These are phyloP conservation scores for Gymnocypris eckloni DNA, from an alignment of 2,797 vertebrate species.

Conservation along the genomic window DNA sequence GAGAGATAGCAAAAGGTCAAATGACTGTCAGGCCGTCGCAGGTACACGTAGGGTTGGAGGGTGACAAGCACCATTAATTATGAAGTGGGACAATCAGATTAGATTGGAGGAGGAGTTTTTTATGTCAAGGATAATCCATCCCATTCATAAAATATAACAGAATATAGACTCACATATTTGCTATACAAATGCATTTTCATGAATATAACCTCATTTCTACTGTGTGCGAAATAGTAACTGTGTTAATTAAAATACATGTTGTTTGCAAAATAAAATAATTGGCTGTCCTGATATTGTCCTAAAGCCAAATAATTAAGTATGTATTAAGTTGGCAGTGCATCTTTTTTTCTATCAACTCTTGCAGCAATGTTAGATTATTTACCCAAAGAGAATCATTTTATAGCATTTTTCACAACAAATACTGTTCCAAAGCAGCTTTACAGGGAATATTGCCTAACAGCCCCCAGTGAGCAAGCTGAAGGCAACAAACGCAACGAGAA, in stretches of 20 bases:
- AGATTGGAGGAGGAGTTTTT: not conserved
- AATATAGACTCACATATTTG: not conserved
- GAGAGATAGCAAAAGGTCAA: constrained; percentile 70
- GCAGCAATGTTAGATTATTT: not conserved
- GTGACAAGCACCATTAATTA: constrained; percentile 56
- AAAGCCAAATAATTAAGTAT: constrained; percentile 1
- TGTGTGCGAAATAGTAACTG: not conserved
- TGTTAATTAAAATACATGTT: not conserved
- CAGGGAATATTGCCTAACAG: not conserved
- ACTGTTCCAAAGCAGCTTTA: constrained; percentile 12
- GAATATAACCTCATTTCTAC: not conserved
- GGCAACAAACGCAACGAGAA: not conserved
- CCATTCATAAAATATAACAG: not conserved
- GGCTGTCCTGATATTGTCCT: not conserved
- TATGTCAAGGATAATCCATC: not conserved
- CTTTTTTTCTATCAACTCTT: not conserved
- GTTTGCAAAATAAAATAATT: constrained; percentile 3
- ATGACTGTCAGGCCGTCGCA: constrained; percentile 58
- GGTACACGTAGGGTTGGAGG: constrained; percentile 5
- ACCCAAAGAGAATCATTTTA: not conserved
- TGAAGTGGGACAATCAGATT: constrained; percentile 7
- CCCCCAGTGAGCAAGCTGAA: not conserved
- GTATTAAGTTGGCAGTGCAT: constrained; percentile 2
- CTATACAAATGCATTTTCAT: not conserved
- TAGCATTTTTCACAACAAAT: not conserved